Evolutionary conservation across 1,140 invertebrate species (phyloP), one percentile per base, ranked within the genome.

Genomic region (Diorhabda sublineata): DNA sequence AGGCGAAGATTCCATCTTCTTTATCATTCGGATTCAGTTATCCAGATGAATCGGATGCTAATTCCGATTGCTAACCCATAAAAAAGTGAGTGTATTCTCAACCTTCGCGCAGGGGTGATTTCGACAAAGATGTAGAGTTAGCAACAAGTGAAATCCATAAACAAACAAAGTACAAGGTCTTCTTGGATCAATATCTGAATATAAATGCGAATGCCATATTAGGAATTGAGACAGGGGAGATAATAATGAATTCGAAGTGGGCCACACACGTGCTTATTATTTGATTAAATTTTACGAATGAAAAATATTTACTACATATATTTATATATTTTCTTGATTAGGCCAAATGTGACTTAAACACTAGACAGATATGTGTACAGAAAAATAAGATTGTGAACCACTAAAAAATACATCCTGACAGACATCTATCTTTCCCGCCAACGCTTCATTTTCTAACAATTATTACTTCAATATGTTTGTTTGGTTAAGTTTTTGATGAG

Each of bases 111-210:
- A n/a, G 47, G 47, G 47, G 47, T n/a, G 47, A 52, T n/a, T 52
- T 52, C n/a, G n/a, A 52, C n/a, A 52, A 6, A 52, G 47, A 52
- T n/a, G 6, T 4, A 52, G 47, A 52, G 47, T 52, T 52, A 52
- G 47, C 47, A 52, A 52, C 47, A 52, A 52, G 47, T 52, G 47
- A 52, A 52, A 52, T 52, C 47, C n/a, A 52, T 52, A 52, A 52
- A 52, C 47, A 52, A 52, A 52, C 47, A 52, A 52, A 52, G 47
- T 52, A 52, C 47, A 52, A 52, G 47, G 47, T 52, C 47, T 52
- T 52, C 47, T 52, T 52, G 47, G 47, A 52, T 52, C 47, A 52
- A 52, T 52, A 52, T n/a, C n/a, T 52, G 47, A 52, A 52, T 52
- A n/a, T 52, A 52, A 52, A 52, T 52, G 47, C 2, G 47, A 52